Evolutionary conservation across 1,140 invertebrate genomes (phyloP).

Genomic region (Mamestra configurata): DNA sequence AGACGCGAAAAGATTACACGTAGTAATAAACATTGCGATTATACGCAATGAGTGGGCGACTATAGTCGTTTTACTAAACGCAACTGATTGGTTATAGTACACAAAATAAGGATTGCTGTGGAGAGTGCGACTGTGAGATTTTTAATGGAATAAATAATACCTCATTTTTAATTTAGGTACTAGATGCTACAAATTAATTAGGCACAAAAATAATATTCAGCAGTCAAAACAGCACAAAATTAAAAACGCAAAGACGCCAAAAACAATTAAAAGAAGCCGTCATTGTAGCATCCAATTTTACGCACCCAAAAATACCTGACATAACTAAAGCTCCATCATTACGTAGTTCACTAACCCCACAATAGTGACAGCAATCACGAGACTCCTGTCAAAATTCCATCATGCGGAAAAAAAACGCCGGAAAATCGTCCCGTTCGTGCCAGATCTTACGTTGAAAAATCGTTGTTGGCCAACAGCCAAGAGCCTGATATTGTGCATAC

Average conservation of each 20-base stretch:
- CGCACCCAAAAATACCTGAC: constrained; percentile 25
- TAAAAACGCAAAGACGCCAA: not conserved
- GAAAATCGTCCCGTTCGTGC: constrained; percentile 24
- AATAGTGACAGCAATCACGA: constrained; percentile 32
- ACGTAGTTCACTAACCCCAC: constrained; percentile 20
- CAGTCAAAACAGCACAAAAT: not conserved
- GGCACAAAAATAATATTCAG: not conserved
- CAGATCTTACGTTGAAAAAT: constrained; percentile 42
- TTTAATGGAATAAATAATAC: not conserved
- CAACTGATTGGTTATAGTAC: not conserved
- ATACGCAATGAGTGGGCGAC: constrained; percentile 21
- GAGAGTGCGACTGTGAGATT: not conserved
- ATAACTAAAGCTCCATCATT: constrained; percentile 25
- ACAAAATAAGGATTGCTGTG: not conserved
- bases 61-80: constrained; percentile 3
- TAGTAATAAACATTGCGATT: constrained; percentile 22
- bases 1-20: not conserved
- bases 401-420: constrained; percentile 17
- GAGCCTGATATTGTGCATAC: constrained; percentile 21
- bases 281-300: not conserved
- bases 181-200: not conserved
- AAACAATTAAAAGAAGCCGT: constrained; percentile 18
- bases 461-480: constrained; percentile 13
- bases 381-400: constrained; percentile 38
- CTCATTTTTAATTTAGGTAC: no score